phyloP scores from a whole-genome alignment of 2,888 invertebrate genomes.

The Dicyrtomina minuta region DNA sequence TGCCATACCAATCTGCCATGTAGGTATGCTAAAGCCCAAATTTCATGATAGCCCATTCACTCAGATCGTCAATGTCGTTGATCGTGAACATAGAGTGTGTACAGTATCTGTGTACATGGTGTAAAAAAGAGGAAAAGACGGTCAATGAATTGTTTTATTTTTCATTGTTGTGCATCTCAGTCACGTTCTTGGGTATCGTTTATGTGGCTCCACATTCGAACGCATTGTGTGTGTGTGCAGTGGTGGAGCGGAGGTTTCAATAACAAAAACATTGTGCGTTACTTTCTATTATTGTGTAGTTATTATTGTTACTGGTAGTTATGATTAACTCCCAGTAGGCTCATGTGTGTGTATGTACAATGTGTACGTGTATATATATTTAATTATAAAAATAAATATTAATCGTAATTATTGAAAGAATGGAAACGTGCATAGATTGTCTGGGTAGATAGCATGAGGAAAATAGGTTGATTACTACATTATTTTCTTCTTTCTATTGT shows the following conservation, averaged over 20 bases:
- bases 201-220: slow-evolving; percentile 26
- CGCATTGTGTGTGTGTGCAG: background rate
- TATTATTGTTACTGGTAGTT: too few relatives aligned
- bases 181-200: slow-evolving; percentile 39
- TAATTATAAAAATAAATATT: background rate
- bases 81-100: too few relatives aligned
- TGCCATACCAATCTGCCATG: too few relatives aligned
- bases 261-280: slow-evolving; percentile 17
- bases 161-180: slow-evolving; percentile 30
- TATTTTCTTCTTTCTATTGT: slow-evolving; percentile 14
- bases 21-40: too few relatives aligned
- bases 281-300: slow-evolving; percentile 9
- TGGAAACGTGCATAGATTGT: background rate
- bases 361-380: background rate
- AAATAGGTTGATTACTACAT: background rate
- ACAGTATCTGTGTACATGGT: background rate
- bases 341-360: background rate
- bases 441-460: too few relatives aligned
- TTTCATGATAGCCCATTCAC: too few relatives aligned
- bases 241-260: slow-evolving; percentile 14
- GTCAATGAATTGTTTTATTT: slow-evolving; percentile 28
- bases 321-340: too few relatives aligned
- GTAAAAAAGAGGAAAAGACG: slow-evolving; percentile 7
- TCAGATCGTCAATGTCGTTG: too few relatives aligned
- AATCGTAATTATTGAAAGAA: background rate